Percentiles rank a stretch among this genome's conserved stretches.
Evolutionary conservation across 2,797 vertebrate genomes (phyloP).

Genomic region (Lepilemur septentrionalis): DNA sequence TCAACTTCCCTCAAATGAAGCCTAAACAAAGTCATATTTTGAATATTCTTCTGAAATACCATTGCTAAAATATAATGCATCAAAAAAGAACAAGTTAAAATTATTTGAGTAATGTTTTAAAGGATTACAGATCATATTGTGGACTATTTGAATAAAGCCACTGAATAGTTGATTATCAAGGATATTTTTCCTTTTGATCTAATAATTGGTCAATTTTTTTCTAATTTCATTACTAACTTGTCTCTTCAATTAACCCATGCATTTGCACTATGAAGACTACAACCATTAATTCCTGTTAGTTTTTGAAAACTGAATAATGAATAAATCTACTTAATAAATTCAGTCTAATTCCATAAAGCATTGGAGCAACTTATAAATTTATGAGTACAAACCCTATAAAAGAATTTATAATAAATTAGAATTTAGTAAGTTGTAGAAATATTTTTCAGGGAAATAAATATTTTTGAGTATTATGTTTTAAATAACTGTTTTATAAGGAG

Average conservation of each 20-base stretch:
- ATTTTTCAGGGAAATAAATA: neutral
- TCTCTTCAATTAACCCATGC: neutral
- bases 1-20: constrained; percentile 21
- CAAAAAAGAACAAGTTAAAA: neutral
- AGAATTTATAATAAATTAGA: neutral
- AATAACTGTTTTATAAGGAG: neutral
- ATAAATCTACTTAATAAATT: neutral
- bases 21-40: constrained; percentile 24
- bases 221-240: neutral
- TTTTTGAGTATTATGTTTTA: neutral
- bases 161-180: neutral
- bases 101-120: neutral
- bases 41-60: neutral
- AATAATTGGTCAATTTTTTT: neutral
- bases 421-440: neutral
- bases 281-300: neutral
- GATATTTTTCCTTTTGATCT: neutral
- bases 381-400: neutral
- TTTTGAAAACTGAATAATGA: neutral
- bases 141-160: neutral
- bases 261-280: neutral
- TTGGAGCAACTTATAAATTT: neutral
- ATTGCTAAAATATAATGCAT: neutral
- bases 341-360: neutral
- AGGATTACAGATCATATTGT: neutral